Evolutionary conservation across 2,888 invertebrate genomes (phyloP).

Genomic region (Noctuana brunneofusca): DNA sequence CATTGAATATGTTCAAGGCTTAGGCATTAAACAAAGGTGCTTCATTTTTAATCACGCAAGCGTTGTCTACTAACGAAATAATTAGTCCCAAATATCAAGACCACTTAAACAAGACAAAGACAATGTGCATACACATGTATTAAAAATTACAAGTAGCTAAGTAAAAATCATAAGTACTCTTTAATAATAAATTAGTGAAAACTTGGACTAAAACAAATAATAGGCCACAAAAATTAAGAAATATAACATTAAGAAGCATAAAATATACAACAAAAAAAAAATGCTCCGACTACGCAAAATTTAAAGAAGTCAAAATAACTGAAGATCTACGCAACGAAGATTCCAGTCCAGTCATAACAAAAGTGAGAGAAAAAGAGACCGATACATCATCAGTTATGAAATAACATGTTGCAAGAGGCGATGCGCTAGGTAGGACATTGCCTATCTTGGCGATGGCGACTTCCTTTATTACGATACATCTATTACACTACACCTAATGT

Average conservation of each 20-base stretch:
- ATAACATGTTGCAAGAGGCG: constrained; percentile 19
- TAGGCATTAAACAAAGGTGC: constrained; percentile 11
- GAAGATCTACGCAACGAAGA: too few species aligned
- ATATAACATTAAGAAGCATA: too few species aligned
- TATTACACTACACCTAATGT: constrained; percentile 17
- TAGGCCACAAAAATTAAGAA: too few species aligned
- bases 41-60: constrained; percentile 4
- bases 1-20: not conserved
- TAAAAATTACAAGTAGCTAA: too few species aligned
- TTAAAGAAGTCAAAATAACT: not conserved
- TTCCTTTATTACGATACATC: constrained; percentile 23
- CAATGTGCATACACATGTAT: not conserved
- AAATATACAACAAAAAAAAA: not conserved
- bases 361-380: not conserved
- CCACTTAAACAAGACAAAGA: not conserved
- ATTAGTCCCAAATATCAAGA: constrained; percentile 2
- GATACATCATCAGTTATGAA: constrained; percentile 12
- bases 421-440: constrained; percentile 16
- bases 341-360: not conserved
- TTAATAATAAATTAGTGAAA: too few species aligned
- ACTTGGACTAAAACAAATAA: too few species aligned
- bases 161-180: too few species aligned
- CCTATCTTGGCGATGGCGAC: constrained; percentile 17
- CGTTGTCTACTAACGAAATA: not conserved
- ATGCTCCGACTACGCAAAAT: not conserved